These are phyloP conservation scores for Apodemia hepburni DNA, from an alignment of 2,888 invertebrate genomes.

Conservation along the genomic window DNA sequence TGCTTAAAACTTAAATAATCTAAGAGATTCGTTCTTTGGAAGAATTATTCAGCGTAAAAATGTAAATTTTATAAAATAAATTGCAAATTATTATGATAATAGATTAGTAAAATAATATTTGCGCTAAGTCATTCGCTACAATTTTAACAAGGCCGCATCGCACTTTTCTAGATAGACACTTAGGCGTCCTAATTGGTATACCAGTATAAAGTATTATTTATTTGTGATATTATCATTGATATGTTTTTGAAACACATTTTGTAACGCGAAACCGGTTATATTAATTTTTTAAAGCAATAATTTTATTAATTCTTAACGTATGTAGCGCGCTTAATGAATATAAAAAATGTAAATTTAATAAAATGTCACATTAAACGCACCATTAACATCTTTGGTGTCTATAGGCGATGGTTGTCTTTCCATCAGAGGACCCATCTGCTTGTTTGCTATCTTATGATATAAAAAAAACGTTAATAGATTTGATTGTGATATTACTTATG, in stretches of 20 bases:
- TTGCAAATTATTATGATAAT: conserved; percentile 15
- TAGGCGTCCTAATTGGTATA: conserved; percentile 12
- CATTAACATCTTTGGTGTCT: too few relatives aligned
- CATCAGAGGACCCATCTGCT: too few relatives aligned
- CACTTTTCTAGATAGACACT: conserved; percentile 11
- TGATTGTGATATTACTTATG: too few relatives aligned
- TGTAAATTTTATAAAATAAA: conserved; percentile 15
- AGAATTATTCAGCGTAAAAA: conserved; percentile 27
- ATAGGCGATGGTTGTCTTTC: too few relatives aligned
- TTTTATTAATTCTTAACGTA: too few relatives aligned
- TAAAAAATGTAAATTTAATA: too few relatives aligned
- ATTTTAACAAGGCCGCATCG: conserved; percentile 14
- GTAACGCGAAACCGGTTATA: neutral
- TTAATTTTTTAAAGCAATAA: too few relatives aligned
- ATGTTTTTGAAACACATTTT: neutral
- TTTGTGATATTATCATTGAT: too few relatives aligned
- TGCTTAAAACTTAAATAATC: conserved; percentile 35
- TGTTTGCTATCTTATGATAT: too few relatives aligned
- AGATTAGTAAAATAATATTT: conserved; percentile 20
- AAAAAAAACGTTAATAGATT: too few relatives aligned
- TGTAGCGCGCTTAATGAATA: too few relatives aligned
- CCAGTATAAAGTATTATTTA: neutral
- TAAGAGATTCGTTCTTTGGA: conserved; percentile 49
- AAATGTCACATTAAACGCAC: too few relatives aligned
- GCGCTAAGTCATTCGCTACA: conserved; percentile 8